phyloP scores from a whole-genome alignment of 2,797 vertebrate genomes.

The Labroides dimidiatus region DNA sequence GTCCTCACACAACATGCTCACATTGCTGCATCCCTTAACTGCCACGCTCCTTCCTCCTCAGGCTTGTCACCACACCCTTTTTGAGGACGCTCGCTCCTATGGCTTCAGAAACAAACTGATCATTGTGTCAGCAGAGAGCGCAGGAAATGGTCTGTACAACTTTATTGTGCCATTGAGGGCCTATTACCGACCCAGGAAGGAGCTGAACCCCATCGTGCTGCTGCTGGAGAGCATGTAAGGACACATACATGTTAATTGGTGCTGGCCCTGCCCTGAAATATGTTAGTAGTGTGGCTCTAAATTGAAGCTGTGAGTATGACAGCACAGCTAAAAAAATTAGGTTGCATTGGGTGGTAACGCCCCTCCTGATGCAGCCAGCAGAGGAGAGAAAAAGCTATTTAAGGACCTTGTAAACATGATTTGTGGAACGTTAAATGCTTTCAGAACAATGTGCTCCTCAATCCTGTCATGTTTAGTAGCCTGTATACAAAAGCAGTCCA shows the following conservation, averaged over 20 bases:
- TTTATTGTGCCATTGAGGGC: constrained; percentile 88
- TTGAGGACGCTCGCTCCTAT: constrained; percentile 87
- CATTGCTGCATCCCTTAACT: neutral
- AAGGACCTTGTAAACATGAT: constrained; percentile 55
- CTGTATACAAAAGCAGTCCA: constrained; percentile 55
- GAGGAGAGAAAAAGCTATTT: constrained; percentile 44
- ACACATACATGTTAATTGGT: neutral
- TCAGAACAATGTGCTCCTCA: constrained; percentile 50
- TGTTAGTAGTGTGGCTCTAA: constrained; percentile 7
- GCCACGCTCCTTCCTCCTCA: constrained; percentile 46
- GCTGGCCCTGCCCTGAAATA: constrained; percentile 1
- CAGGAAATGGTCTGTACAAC: constrained; percentile 90
- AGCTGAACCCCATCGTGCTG: constrained; percentile 88
- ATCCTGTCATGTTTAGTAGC: constrained; percentile 48
- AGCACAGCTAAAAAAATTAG: constrained; percentile 34
- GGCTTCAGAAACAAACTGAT: constrained; percentile 89
- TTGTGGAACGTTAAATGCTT: constrained; percentile 64
- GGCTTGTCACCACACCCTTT: constrained; percentile 87
- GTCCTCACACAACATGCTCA: neutral
- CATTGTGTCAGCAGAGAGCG: constrained; percentile 88
- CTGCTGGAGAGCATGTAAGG: constrained; percentile 88
- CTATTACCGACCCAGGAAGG: constrained; percentile 87
- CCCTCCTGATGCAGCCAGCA: constrained; percentile 30
- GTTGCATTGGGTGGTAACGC: constrained; percentile 21
- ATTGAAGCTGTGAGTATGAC: constrained; percentile 4